Percentiles rank a stretch among this genome's conserved stretches.
phyloP scores from a whole-genome alignment of 1,140 invertebrate genomes.

The Papilio aristodemus region DNA sequence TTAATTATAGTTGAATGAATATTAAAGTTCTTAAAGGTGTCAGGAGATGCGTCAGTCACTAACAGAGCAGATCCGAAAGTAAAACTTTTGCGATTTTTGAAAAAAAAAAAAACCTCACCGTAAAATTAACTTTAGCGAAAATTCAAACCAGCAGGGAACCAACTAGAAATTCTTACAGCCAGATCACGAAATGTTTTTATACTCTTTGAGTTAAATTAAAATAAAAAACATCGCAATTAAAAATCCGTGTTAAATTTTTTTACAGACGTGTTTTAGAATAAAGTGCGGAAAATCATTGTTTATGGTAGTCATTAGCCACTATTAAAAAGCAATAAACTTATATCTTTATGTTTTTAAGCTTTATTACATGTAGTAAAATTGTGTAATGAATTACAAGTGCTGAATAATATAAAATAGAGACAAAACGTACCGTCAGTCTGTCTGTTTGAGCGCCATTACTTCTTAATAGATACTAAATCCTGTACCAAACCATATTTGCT shows the following conservation, averaged over 20 bases:
- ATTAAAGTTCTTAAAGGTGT: too few species aligned
- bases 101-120: too few species aligned
- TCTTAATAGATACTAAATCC: neutral
- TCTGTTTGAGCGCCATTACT: neutral
- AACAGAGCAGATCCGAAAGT: too few species aligned
- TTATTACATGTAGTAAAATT: constrained; percentile 16
- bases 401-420: neutral
- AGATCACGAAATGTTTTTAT: neutral
- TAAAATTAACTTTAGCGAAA: too few species aligned
- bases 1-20: too few species aligned
- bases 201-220: neutral
- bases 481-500: too few species aligned
- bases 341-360: neutral
- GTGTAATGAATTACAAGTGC: neutral
- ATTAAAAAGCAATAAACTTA: constrained; percentile 20
- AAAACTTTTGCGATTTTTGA: too few species aligned
- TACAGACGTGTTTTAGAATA: neutral
- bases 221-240: neutral
- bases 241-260: constrained; percentile 7
- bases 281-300: constrained; percentile 21
- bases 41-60: too few species aligned
- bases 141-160: neutral
- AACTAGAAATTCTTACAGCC: neutral
- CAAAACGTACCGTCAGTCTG: neutral
- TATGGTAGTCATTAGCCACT: constrained; percentile 7